A percentile compares a stretch with the other conserved stretches of the same genome.
Conservation (phyloP, 2,888 invertebrate species). For the Artemia sinica region DNA sequence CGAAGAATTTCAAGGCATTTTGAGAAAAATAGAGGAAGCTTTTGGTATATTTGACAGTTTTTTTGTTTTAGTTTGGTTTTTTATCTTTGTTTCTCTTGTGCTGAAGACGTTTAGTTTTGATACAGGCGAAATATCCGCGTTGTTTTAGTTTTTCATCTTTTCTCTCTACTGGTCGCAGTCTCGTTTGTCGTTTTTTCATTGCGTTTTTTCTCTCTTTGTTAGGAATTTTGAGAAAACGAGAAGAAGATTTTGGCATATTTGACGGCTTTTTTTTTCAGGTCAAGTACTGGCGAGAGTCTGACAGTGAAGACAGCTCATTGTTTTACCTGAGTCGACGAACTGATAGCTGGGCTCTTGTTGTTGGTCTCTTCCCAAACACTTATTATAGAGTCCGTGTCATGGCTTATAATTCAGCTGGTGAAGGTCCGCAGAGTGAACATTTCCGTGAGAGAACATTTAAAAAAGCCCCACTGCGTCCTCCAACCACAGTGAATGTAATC, state of each 20-base stretch:
- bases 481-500: constrained; percentile 70
- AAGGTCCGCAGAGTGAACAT: constrained; percentile 84
- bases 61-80: no score
- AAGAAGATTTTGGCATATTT: no score
- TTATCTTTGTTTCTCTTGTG: no score
- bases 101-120: no score
- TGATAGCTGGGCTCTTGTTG: constrained; percentile 69
- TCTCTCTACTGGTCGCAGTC: no score
- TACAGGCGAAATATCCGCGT: no score
- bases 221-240: no score
- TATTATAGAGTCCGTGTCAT: constrained; percentile 85
- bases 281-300: constrained; percentile 70
- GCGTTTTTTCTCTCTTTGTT: no score
- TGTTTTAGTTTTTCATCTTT: no score
- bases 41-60: constrained; percentile 2
- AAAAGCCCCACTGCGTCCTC: constrained; percentile 84
- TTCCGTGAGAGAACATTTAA: constrained; percentile 69
- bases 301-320: constrained; percentile 54
- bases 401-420: constrained; percentile 89
- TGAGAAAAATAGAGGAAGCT: no score
- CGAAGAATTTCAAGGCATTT: no score
- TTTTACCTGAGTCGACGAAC: constrained; percentile 70
- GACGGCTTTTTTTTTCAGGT: constrained; percentile 38
- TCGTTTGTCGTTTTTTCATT: no score
- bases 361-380: constrained; percentile 77